Conservation (phyloP, 2,797 vertebrate genomes). For the Sebastes diaconus region DNA sequence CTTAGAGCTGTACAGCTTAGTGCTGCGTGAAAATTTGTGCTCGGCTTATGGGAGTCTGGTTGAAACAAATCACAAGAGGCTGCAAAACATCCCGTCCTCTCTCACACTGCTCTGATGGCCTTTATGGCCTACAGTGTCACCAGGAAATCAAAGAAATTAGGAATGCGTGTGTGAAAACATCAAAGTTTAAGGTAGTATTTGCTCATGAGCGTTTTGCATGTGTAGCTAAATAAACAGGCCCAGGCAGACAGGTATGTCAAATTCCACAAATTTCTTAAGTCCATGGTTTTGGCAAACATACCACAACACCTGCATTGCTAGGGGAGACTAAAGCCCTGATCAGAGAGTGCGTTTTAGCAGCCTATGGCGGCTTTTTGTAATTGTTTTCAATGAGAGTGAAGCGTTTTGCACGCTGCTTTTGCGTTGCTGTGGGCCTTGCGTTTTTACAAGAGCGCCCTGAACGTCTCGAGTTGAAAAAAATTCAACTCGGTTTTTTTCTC, state of each 20-base stretch:
- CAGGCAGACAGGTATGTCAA: no score
- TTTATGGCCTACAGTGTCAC: neutral
- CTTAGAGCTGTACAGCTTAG: slow-evolving; percentile 35
- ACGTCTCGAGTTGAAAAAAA: no score
- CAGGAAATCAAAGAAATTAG: neutral
- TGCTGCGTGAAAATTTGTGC: slow-evolving; percentile 30
- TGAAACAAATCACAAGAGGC: slow-evolving; percentile 36
- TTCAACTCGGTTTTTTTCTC: no score
- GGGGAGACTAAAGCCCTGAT: no score
- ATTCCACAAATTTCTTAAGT: fast-evolving
- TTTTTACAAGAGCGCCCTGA: no score
- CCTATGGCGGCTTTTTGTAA: no score
- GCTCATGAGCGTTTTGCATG: neutral
- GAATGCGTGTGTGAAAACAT: neutral
- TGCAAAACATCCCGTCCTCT: slow-evolving; percentile 5
- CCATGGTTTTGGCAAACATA: neutral
- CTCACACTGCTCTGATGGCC: neutral
- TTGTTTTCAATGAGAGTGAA: no score
- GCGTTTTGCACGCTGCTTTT: no score
- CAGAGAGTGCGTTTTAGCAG: no score
- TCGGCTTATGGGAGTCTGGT: slow-evolving; percentile 22
- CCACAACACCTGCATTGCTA: neutral
- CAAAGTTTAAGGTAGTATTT: neutral
- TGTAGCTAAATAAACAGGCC: neutral
- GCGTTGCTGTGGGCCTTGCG: no score